Evolutionary conservation across 1,140 invertebrate species (phyloP).

Genomic region (Rhynchophorus ferrugineus): DNA sequence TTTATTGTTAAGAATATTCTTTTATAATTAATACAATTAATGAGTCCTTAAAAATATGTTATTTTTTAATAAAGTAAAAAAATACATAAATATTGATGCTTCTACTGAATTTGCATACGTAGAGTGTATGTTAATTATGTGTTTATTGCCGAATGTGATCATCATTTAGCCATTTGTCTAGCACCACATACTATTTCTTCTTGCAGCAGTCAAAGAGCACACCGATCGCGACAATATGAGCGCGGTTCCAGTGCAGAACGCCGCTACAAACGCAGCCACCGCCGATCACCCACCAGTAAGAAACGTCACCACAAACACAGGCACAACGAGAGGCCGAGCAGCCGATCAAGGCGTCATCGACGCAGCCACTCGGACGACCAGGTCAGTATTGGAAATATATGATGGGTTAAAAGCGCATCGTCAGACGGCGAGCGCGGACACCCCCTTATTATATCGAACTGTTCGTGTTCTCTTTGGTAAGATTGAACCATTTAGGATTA

Average conservation of each 20-base stretch:
- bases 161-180: no score
- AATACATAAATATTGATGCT: no score
- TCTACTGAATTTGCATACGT: no score
- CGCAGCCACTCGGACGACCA: slow-evolving; percentile 36
- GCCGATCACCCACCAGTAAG: slow-evolving; percentile 51
- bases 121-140: no score
- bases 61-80: no score
- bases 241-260: slow-evolving; percentile 52
- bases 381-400: slow-evolving; percentile 36
- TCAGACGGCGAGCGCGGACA: not conserved
- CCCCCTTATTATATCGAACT: not conserved
- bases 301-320: slow-evolving; percentile 43
- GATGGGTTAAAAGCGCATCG: slow-evolving; percentile 5
- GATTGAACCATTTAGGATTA: not conserved
- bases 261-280: slow-evolving; percentile 54
- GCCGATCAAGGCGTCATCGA: slow-evolving; percentile 34
- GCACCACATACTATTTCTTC: slow-evolving; percentile 16
- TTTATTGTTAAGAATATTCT: no score
- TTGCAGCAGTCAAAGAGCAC: slow-evolving; percentile 52
- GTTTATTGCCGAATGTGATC: no score
- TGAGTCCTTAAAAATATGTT: no score
- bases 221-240: slow-evolving; percentile 53
- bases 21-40: no score
- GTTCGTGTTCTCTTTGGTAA: not conserved
- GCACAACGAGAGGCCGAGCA: slow-evolving; percentile 23